These are phyloP conservation scores for Sturnus vulgaris DNA, from an alignment of 2,113 vertebrate species.

Conservation along the genomic window DNA sequence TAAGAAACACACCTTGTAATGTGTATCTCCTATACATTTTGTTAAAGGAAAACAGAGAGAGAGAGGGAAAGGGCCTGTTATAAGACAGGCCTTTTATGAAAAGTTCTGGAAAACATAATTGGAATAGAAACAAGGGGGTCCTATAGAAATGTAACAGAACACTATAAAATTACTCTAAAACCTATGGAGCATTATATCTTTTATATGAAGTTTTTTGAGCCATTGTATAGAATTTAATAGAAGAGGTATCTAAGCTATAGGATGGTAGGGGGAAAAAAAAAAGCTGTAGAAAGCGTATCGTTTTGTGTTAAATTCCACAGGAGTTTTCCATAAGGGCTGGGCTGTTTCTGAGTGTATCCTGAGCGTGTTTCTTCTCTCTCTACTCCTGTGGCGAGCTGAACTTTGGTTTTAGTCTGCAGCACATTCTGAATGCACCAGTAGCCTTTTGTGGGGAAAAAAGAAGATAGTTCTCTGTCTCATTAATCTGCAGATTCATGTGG, in stretches of 20 bases:
- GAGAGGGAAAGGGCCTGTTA: background rate
- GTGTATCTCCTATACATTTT: background rate
- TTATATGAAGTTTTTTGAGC: constrained; percentile 41
- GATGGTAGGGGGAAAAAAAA: background rate
- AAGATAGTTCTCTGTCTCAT: constrained; percentile 69
- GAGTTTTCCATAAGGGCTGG: constrained; percentile 33
- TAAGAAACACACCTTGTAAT: background rate
- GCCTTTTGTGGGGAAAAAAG: constrained; percentile 75
- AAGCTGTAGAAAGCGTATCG: background rate
- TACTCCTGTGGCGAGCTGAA: constrained; percentile 68
- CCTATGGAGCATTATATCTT: constrained; percentile 26
- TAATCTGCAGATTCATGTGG: constrained; percentile 73
- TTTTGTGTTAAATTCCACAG: constrained; percentile 57
- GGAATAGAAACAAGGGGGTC: constrained; percentile 40
- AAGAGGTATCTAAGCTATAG: constrained; percentile 34
- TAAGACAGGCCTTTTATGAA: background rate
- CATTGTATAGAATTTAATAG: constrained; percentile 50
- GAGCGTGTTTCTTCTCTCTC: constrained; percentile 57
- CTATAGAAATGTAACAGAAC: constrained; percentile 39
- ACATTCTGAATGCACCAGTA: constrained; percentile 68
- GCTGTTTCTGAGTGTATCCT: constrained; percentile 46
- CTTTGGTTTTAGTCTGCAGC: constrained; percentile 75
- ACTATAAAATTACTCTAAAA: constrained; percentile 36
- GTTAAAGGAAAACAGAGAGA: background rate
- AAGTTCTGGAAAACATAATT: constrained; percentile 42